Evolutionary conservation across 1,140 invertebrate species (phyloP), one percentile per base, ranked within the genome.

Genomic region (Penaeus vannamei): DNA sequence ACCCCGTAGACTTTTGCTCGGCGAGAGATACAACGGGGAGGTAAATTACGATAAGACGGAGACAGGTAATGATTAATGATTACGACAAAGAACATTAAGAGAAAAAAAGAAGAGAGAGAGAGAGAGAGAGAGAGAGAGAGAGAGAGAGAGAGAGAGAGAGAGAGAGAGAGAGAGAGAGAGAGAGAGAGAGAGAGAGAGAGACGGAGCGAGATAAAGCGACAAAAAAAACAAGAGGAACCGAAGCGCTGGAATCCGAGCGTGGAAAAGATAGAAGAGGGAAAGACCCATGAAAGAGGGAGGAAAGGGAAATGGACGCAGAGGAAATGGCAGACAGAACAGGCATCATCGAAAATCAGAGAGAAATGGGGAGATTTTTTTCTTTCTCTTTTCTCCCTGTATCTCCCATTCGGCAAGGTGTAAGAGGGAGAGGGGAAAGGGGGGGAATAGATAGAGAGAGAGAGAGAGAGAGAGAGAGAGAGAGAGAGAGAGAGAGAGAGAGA

Each of bases 231-330:
- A 64, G 60, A 26, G 3, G 20, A 32, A 26, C 36, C 53, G 82
- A 61, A 64, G 61, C 36, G 60, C 42, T 42, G 60, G 32, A 32
- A 64, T 22, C 82, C 59, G 64, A 84, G 82, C 82, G 82, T 84
- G 82, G 82, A 84, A 61, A 61, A 84, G 61, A 64, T 36, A 64
- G 61, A 84, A 36, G 59, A 32, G 64, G 61, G 82, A 64, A 84
- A 62, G 84, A 85, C 62, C 64, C 64, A 85, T 72, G 64, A 84
- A 61, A 84, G 53, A 42, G 17, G n/a, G 84, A 72, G 84, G 69
- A 77, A 86, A 53, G 61, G 84, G 84, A 77, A 86, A 86, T 86
- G 61, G 84, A 59, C 69, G 46, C 42, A 77, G 23, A 72, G 72
- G 42, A 77, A 72, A 60, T 26, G 53, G 23, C 29, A 26, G 72